Conservation (phyloP, 2,113 vertebrate species). For the Perca schrenkii region DNA sequence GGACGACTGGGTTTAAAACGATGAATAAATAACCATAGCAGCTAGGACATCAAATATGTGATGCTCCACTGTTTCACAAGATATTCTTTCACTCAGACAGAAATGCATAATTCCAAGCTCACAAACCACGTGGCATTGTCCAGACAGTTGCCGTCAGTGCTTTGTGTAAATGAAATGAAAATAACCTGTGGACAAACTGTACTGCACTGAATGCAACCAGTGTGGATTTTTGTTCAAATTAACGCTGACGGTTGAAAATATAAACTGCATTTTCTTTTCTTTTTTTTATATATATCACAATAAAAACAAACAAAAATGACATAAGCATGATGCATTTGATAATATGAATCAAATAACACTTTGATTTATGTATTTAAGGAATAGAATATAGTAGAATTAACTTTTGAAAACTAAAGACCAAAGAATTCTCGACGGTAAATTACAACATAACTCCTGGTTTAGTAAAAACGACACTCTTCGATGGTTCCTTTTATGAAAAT, state of each 20-base stretch:
- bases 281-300: conserved; percentile 34
- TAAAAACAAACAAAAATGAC: conserved; percentile 28
- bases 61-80: not conserved
- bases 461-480: conserved; percentile 50
- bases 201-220: conserved; percentile 27
- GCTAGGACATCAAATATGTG: not conserved
- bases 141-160: conserved; percentile 11
- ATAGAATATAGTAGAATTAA: conserved; percentile 69
- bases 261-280: conserved; percentile 22
- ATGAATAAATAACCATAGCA: conserved; percentile 34
- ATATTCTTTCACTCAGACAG: not conserved
- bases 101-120: conserved; percentile 14
- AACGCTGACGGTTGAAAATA: conserved; percentile 35
- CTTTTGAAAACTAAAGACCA: conserved; percentile 80
- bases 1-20: not conserved
- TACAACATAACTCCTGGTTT: conserved; percentile 48
- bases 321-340: conserved; percentile 13
- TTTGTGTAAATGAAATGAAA: conserved; percentile 16
- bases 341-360: conserved; percentile 51
- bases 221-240: conserved; percentile 27
- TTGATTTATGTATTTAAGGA: conserved; percentile 63
- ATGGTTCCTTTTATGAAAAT: conserved; percentile 62
- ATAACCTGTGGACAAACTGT: not conserved
- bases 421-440: conserved; percentile 50
- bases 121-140: not conserved